These are phyloP conservation scores for Anaspis maculata DNA, from an alignment of 2,888 invertebrate genomes.

Conservation along the genomic window DNA sequence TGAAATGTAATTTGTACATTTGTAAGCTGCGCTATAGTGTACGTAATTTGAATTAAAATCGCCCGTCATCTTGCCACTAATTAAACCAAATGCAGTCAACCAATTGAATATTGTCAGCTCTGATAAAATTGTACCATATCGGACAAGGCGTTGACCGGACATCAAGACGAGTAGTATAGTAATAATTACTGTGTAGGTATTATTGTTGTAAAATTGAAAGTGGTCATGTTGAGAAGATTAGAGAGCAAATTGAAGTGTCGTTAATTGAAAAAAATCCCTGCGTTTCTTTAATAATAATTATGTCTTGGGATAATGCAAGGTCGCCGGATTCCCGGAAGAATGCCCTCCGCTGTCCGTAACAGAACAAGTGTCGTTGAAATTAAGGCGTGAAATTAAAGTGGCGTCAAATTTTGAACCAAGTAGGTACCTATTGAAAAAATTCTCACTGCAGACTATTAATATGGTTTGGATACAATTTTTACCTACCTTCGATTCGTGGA, in stretches of 20 bases:
- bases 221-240: constrained; percentile 10
- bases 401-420: no score
- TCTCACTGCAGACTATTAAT: no score
- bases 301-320: no score
- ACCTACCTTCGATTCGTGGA: no score
- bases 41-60: constrained; percentile 33
- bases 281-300: no score
- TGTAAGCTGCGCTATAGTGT: constrained; percentile 27
- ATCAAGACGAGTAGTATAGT: constrained; percentile 15
- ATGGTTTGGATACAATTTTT: no score
- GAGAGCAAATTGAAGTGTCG: constrained; percentile 13
- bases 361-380: constrained; percentile 1
- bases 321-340: constrained; percentile 2
- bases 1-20: constrained; percentile 34
- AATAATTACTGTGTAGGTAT: no score
- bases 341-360: no score
- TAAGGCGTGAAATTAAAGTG: constrained; percentile 2
- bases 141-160: constrained; percentile 7
- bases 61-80: constrained; percentile 35
- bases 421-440: no score
- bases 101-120: constrained; percentile 9
- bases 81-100: constrained; percentile 29
- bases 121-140: constrained; percentile 1
- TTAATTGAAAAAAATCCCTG: constrained; percentile 8
- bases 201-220: constrained; percentile 17